Evolutionary conservation across 1,140 invertebrate species (phyloP).

Genomic region (Arctopsyche grandis): DNA sequence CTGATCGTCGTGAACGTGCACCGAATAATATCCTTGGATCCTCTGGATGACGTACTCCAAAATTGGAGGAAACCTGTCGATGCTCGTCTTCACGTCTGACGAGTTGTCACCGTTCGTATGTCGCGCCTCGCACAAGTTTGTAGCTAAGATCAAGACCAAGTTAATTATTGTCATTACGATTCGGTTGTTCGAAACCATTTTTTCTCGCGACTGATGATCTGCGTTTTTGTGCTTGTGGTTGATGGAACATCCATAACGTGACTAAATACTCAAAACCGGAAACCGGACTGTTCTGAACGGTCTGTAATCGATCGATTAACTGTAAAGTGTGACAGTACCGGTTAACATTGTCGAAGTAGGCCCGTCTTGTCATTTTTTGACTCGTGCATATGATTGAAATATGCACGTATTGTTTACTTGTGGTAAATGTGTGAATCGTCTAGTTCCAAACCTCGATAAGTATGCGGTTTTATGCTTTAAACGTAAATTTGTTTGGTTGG

Average conservation of each 20-base stretch:
- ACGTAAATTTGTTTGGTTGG: too few relatives aligned
- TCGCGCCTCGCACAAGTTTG: neutral
- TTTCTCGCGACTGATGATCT: too few relatives aligned
- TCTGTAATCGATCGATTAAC: conserved; percentile 15
- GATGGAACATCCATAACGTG: neutral
- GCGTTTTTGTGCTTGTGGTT: too few relatives aligned
- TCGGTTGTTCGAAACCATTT: conserved; percentile 13
- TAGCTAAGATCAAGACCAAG: neutral
- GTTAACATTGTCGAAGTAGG: conserved; percentile 23
- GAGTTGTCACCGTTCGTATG: neutral
- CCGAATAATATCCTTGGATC: conserved; percentile 70
- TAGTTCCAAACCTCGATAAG: too few relatives aligned
- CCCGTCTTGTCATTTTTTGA: too few relatives aligned
- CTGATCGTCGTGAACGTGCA: conserved; percentile 59
- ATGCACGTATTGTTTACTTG: too few relatives aligned
- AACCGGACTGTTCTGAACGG: neutral
- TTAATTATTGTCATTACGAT: neutral
- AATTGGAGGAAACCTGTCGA: conserved; percentile 70
- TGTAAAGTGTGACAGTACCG: conserved; percentile 35
- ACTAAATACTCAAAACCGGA: conserved; percentile 8
- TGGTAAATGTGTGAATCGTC: too few relatives aligned
- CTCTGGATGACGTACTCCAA: conserved; percentile 71
- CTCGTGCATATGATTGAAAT: too few relatives aligned
- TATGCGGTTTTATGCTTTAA: too few relatives aligned
- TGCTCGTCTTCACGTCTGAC: conserved; percentile 34